phyloP scores from a whole-genome alignment of 2,113 vertebrate species.

The Anarrhichthys ocellatus region DNA sequence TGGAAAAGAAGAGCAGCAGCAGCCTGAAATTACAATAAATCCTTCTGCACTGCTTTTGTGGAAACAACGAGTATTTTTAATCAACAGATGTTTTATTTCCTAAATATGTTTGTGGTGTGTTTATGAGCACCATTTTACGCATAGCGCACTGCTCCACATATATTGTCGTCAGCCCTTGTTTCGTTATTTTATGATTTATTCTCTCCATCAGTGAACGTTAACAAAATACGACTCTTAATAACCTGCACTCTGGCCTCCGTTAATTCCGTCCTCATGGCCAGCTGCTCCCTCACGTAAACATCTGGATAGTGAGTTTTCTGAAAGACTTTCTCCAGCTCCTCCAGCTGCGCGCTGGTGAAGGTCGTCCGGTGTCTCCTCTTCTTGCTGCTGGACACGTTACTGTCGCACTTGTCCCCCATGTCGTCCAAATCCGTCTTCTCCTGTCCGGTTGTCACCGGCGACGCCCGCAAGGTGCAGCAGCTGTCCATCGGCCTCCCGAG shows the following conservation, averaged over 20 bases:
- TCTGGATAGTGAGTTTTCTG: slow-evolving; percentile 99
- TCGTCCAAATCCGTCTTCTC: slow-evolving; percentile 93
- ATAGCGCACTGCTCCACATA: not conserved
- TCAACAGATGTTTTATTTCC: not conserved
- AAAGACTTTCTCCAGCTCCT: slow-evolving; percentile 98
- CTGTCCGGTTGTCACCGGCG: slow-evolving; percentile 85
- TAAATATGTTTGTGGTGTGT: not conserved
- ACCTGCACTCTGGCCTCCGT: slow-evolving; percentile 98
- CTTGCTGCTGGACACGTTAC: slow-evolving; percentile 98
- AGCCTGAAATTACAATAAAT: not conserved
- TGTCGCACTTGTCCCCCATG: slow-evolving; percentile 94
- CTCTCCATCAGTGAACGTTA: not conserved
- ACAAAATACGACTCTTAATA: not conserved
- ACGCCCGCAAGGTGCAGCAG: slow-evolving; percentile 89
- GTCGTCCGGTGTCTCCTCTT: slow-evolving; percentile 97
- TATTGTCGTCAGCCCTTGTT: not conserved
- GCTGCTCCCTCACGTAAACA: slow-evolving; percentile 98
- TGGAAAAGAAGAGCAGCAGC: not conserved
- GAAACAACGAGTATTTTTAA: too few relatives aligned
- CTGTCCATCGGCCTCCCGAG: slow-evolving; percentile 88
- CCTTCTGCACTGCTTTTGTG: not conserved
- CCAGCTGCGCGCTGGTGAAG: slow-evolving; percentile 96
- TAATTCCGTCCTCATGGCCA: slow-evolving; percentile 96
- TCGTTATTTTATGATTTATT: not conserved
- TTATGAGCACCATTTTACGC: not conserved